Base-by-base conservation (phyloP, 2,888 invertebrate species). In the Cosmia pyralina region DNA sequence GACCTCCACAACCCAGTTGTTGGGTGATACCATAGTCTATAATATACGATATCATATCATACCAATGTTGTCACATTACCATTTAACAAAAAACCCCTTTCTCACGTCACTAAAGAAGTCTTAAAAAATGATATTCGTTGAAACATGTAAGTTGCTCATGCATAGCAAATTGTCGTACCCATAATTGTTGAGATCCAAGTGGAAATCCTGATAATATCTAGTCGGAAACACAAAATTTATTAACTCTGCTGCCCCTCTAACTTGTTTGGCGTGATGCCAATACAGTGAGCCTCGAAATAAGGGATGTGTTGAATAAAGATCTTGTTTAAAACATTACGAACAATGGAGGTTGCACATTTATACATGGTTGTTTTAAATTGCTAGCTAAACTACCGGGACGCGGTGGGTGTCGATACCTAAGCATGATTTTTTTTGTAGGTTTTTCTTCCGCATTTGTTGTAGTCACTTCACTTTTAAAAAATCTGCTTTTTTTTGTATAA, bases 191-290 rank as follows among this genome's bases (percentile, higher is more conserved):
- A 71, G 69, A 19, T 67, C 65, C 72, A 72, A 84, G 72, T 84
- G 83, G 82, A 75, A 84, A 75, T 75, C 80, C 77, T 79, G 77
- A 84, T 82, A 81, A 84, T 71, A 76, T 80, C 78, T 69, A 59
- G 75, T 75, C 60, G 72, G 76, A 81, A 85, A 79, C 82, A 80
- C 75, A 64, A 77, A 84, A 87, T 87, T 83, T 82, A 86, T 83
- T 70, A 72, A 72, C 48, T 76, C 85, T 79, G 72, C 82, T 71
- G 67, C 70, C 67, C 64, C 77, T 75, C 69, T 70, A 64, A 65
- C 60, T 70, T 58, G 38, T 52, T 22, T 86, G 86, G 86, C 87
- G 78, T 75, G 69, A 85, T 52, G 83, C 87, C 86, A 86, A 57
- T 13, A 53, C 66, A n/a, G 17, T 34, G 67, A 73, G 70, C 53